Base-by-base conservation (phyloP, 2,113 vertebrate species). In the Coptodon rendalli region DNA sequence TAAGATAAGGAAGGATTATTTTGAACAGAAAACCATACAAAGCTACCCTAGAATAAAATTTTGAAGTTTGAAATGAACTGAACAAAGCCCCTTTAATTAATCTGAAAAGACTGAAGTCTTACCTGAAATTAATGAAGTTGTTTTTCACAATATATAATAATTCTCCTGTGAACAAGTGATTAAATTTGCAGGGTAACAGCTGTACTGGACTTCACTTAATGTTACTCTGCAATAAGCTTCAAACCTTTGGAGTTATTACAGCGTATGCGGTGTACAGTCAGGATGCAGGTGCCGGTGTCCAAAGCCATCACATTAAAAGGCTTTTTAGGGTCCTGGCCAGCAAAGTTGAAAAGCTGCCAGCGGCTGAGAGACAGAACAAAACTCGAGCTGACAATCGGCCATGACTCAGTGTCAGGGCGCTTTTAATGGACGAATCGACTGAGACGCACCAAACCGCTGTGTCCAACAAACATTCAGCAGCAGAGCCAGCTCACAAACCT, bases 351-450 rank as follows among this genome's bases (percentile, higher is more conserved):
- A 76, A 48, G 86, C 82, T 1, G 89, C 94, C 93, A 93, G 87
- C 61, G 52, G 68, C 54, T 34, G 13, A 24, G 53, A 87, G 89
- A 83, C 89, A 50, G 43, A 43, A 73, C 56, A 79, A 50, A 87
- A 66, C 24, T 89, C 52, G 31, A 63, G 19, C 71, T 66, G 90
- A 88, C 88, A 61, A 5, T 45, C n/a, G 19, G 81, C 56, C 68
- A 13, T 84, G 89, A 83, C 66, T 91, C 85, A 82, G 66, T 81
- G 82, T 53, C 86, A 85, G 53, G 12, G 10, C 12, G 85, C 92
- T 91, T 94, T 95, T 94, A 93, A 94, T 93, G 57, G 68, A 92
- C 8, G 63, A 80, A 94, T 94, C 83, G 84, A 93, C 92, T 82
- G 63, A 68, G 84, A 53, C 12, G 59, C 14, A 81, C 53, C 13